Conservation (phyloP, 2,888 invertebrate genomes). For the Leptopilina syphax region DNA sequence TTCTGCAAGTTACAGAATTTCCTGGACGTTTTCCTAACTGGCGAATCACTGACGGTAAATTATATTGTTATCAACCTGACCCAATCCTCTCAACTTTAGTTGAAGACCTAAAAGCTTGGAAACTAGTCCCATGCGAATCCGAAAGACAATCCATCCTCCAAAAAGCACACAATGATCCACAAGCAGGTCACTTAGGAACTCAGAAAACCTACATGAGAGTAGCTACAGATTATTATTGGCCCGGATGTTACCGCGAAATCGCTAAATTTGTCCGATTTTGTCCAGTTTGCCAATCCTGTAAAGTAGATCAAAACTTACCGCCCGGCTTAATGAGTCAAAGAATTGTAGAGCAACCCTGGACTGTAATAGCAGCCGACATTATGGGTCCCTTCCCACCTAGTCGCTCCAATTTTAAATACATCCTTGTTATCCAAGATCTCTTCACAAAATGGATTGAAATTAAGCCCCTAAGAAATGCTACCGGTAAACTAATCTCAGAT, state of each 20-base stretch:
- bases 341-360: constrained; percentile 51
- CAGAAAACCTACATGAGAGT: no score
- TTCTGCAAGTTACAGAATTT: constrained; percentile 16
- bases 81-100: not conserved
- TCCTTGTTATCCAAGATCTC: constrained; percentile 56
- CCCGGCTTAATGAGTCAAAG: constrained; percentile 1
- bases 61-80: not conserved
- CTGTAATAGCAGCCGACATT: not conserved
- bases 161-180: not conserved
- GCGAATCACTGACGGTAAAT: not conserved
- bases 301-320: no score
- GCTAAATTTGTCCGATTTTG: no score
- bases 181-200: no score
- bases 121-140: not conserved
- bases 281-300: no score
- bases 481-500: constrained; percentile 43
- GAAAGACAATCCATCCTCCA: not conserved
- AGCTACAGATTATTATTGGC: no score
- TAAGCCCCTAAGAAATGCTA: constrained; percentile 53
- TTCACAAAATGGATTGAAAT: constrained; percentile 56
- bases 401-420: constrained; percentile 43
- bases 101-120: not conserved
- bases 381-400: constrained; percentile 55
- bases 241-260: no score
- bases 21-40: constrained; percentile 38